phyloP scores from a whole-genome alignment of 2,797 vertebrate species.

The Peromyscus nudipes region DNA sequence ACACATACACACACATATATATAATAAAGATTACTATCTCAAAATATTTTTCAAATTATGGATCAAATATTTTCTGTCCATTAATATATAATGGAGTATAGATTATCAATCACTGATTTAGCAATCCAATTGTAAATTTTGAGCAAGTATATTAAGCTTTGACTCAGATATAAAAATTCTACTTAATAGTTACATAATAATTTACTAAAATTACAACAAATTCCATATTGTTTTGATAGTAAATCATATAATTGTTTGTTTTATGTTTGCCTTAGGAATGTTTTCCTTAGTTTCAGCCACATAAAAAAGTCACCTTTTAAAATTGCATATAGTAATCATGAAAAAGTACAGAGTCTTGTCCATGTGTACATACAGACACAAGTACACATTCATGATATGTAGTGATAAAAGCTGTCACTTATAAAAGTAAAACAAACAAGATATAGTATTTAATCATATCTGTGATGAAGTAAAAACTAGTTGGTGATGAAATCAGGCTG shows the following conservation, averaged over 20 bases:
- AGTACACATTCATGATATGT: neutral
- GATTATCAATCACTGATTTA: neutral
- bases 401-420: neutral
- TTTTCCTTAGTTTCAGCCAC: neutral
- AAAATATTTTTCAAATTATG: neutral
- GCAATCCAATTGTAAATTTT: neutral
- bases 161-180: neutral
- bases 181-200: neutral
- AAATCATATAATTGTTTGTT: neutral
- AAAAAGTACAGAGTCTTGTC: neutral
- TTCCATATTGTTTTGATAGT: neutral
- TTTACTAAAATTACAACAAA: neutral
- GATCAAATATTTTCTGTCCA: neutral
- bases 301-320: neutral
- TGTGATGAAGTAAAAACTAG: neutral
- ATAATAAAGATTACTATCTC: neutral
- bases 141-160: neutral
- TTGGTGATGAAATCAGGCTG: slow-evolving; percentile 58
- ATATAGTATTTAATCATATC: neutral
- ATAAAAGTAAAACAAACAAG: neutral
- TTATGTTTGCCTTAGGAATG: neutral
- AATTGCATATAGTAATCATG: neutral
- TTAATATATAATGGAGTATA: neutral
- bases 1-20: too few species aligned
- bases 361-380: neutral